phyloP scores from a whole-genome alignment of 2,888 invertebrate species.

The Drosophila kanekoi region DNA sequence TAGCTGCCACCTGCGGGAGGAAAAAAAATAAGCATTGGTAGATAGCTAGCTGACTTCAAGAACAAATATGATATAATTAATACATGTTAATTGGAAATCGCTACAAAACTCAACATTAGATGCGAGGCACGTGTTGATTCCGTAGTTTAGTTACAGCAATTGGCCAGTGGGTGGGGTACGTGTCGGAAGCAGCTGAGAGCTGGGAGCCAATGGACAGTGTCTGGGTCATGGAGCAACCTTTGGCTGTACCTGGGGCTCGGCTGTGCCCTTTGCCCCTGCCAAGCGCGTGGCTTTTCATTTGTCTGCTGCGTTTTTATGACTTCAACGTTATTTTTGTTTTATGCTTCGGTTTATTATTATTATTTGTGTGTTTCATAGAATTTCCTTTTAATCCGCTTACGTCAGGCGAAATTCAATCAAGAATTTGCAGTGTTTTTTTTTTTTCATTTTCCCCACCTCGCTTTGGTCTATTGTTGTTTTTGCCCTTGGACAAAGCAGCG shows the following conservation, averaged over 20 bases:
- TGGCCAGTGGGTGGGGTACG: slow-evolving; percentile 35
- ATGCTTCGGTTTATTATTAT: slow-evolving; percentile 59
- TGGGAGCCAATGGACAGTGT: slow-evolving; percentile 22
- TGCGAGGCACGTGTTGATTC: slow-evolving; percentile 19
- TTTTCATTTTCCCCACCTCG: neutral
- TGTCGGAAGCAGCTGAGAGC: slow-evolving; percentile 43
- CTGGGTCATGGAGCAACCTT: slow-evolving; percentile 31
- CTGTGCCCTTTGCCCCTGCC: slow-evolving; percentile 12
- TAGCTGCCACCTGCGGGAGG: slow-evolving; percentile 20
- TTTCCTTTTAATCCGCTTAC: slow-evolving; percentile 74
- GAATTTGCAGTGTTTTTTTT: slow-evolving; percentile 56
- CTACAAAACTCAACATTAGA: slow-evolving; percentile 21
- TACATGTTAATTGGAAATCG: slow-evolving; percentile 40
- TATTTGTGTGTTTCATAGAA: slow-evolving; percentile 52
- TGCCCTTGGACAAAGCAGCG: slow-evolving; percentile 1
- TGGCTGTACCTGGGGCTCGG: neutral
- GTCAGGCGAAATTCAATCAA: slow-evolving; percentile 75
- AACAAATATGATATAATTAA: slow-evolving; percentile 15
- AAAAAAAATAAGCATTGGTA: slow-evolving; percentile 1
- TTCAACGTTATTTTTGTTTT: slow-evolving; percentile 65
- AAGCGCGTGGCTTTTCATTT: slow-evolving; percentile 34
- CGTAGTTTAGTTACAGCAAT: slow-evolving; percentile 38
- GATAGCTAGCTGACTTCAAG: slow-evolving; percentile 1
- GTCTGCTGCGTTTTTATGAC: slow-evolving; percentile 60
- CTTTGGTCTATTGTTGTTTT: slow-evolving; percentile 7